Conservation (phyloP, 1,140 invertebrate species). For the Drosophila pandora region DNA sequence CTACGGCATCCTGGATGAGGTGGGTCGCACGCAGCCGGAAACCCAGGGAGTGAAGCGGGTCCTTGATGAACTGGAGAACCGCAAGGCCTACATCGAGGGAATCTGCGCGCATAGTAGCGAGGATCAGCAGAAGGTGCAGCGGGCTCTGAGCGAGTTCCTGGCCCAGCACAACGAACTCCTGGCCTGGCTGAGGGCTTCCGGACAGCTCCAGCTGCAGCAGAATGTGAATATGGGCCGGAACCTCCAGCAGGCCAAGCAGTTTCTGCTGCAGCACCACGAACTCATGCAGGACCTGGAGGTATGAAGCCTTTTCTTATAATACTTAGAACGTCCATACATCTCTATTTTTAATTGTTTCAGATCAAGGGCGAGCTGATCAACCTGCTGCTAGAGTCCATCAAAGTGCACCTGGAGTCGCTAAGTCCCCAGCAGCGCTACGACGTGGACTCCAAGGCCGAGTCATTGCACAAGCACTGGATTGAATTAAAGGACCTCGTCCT, state of each 20-base stretch:
- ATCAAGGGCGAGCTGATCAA: constrained; percentile 89
- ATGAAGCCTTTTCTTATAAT: neutral
- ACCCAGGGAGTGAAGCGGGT: constrained; percentile 88
- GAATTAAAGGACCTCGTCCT: constrained; percentile 87
- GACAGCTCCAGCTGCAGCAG: constrained; percentile 89
- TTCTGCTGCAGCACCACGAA: constrained; percentile 90
- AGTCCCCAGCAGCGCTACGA: constrained; percentile 88
- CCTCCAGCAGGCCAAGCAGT: constrained; percentile 89
- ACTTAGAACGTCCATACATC: neutral
- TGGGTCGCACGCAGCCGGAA: constrained; percentile 87
- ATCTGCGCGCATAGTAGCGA: constrained; percentile 89
- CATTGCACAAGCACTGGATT: constrained; percentile 87
- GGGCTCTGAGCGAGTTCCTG: constrained; percentile 88
- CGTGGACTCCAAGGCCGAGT: constrained; percentile 87
- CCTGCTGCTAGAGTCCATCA: constrained; percentile 86
- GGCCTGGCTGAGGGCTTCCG: constrained; percentile 88
- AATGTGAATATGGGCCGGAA: constrained; percentile 91
- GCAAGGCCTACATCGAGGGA: constrained; percentile 88
- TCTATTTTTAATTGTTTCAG: constrained; percentile 78
- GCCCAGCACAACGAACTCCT: constrained; percentile 89
- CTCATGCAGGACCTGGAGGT: constrained; percentile 90
- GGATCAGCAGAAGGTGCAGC: constrained; percentile 89
- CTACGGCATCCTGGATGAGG: constrained; percentile 89
- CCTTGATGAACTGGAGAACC: constrained; percentile 90
- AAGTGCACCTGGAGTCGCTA: constrained; percentile 87